Base-by-base conservation (phyloP, 2,113 vertebrate genomes). In the Gadus macrocephalus region DNA sequence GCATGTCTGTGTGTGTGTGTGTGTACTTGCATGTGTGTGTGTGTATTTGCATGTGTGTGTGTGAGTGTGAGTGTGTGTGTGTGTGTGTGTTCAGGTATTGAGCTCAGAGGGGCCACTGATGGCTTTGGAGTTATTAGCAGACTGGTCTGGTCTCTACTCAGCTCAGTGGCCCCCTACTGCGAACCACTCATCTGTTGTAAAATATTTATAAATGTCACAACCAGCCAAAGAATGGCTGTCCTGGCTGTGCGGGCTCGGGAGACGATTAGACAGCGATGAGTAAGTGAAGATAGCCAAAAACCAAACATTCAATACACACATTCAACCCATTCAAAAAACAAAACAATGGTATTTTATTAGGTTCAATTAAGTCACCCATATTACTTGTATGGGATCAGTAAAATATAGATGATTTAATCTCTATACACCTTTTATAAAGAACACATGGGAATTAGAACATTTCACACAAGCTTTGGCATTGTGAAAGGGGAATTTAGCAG, bases 181-280 rank as follows among this genome's bases (percentile, higher is more conserved):
- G 81, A 69, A 58, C 76, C 72, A 55, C 69, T 87, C 83, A 81
- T 83, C 80, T 83, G 82, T 76, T 82, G 80, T 87, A 85, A 87
- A 86, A 86, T 81, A 86, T 88, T 83, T 79, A 83, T 83, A 84
- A 88, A 88, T 85, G 79, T 83, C 84, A 84, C 22, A 0, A 58
- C 78, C 64, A 66, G 67, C 66, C 62, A 71, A 82, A 79, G 73
- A 75, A 75, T 81, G 64, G 70, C 69, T 63, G 61, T 15, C n/a
- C 73, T 64, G 70, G 69, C 80, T 78, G 69, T 53, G 27, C 74
- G 76, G 62, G 49, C 69, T 67, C 59, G 62, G 4, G 49, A 66
- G 58, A 60, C 71, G 80, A 85, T 49, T 35, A 35, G 31, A 35
- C 42, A 49, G 42, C 11, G 1, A 58, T n/a, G 70, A 20, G 66